These are phyloP conservation scores for Phymastichus coffea DNA, from an alignment of 1,140 invertebrate species.

Conservation along the genomic window DNA sequence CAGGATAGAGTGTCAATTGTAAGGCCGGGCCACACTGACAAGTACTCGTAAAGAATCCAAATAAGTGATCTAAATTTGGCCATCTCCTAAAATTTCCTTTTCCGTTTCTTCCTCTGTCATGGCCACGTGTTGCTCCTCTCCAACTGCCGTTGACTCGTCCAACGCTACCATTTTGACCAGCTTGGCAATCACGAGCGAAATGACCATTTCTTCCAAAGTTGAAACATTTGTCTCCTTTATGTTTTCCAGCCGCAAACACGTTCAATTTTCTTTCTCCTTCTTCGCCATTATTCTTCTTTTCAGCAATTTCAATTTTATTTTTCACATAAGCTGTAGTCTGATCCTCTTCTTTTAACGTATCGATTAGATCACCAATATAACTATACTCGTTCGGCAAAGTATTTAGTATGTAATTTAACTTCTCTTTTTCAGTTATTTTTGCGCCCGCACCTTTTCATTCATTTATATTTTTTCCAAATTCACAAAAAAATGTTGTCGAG, in stretches of 20 bases:
- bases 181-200: background rate
- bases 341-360: conserved; percentile 38
- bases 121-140: background rate
- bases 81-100: too few species aligned
- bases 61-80: too few species aligned
- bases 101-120: background rate
- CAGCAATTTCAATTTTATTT: conserved; percentile 44
- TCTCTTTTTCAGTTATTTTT: conserved; percentile 39
- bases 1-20: too few species aligned
- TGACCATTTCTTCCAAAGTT: conserved; percentile 7
- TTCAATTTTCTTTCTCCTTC: conserved; percentile 17
- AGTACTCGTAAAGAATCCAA: too few species aligned
- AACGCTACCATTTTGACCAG: background rate
- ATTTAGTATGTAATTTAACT: conserved; percentile 43
- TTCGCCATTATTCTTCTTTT: conserved; percentile 40
- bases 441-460: conserved; percentile 41
- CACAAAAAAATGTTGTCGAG: conserved; percentile 35
- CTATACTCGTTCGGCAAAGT: conserved; percentile 26
- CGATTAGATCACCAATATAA: conserved; percentile 19
- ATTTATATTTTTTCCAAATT: conserved; percentile 42
- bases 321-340: conserved; percentile 46
- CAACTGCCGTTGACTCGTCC: background rate
- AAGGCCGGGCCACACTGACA: too few species aligned
- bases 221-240: conserved; percentile 31
- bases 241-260: conserved; percentile 27